These are phyloP conservation scores for Muscicapa comitata DNA, from an alignment of 2,797 vertebrate genomes.

Conservation along the genomic window DNA sequence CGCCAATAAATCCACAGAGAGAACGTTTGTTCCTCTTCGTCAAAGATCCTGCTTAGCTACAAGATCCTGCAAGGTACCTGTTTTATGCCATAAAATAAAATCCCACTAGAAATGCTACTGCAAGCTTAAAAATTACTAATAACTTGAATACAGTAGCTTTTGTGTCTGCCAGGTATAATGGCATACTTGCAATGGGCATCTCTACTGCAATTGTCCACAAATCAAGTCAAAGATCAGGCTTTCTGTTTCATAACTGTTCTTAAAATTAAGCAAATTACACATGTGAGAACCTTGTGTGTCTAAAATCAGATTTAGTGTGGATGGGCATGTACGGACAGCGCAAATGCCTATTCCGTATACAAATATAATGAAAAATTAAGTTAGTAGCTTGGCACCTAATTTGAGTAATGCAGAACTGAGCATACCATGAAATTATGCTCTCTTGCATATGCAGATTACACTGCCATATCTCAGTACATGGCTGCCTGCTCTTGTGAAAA, in stretches of 20 bases:
- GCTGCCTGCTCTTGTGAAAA: background rate
- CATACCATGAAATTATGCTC: background rate
- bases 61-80: background rate
- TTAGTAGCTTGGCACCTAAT: background rate
- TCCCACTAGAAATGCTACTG: background rate
- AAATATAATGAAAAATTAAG: conserved; percentile 15
- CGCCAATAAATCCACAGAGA: background rate
- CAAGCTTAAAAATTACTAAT: background rate
- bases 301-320: conserved; percentile 10
- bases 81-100: background rate
- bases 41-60: background rate
- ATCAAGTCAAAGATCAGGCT: conserved; percentile 9
- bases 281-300: conserved; percentile 9
- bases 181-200: background rate
- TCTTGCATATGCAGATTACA: background rate
- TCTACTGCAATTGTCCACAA: background rate
- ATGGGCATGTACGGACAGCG: background rate
- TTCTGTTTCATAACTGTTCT: conserved; percentile 23
- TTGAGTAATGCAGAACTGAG: background rate
- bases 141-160: background rate
- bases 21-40: background rate
- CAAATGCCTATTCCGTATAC: conserved; percentile 12
- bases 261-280: background rate
- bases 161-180: background rate
- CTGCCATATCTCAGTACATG: rapidly evolving